Percentiles rank a stretch among this genome's conserved stretches.
These are phyloP conservation scores for Ceratina japonica DNA, from an alignment of 1,140 invertebrate genomes.

Conservation along the genomic window DNA sequence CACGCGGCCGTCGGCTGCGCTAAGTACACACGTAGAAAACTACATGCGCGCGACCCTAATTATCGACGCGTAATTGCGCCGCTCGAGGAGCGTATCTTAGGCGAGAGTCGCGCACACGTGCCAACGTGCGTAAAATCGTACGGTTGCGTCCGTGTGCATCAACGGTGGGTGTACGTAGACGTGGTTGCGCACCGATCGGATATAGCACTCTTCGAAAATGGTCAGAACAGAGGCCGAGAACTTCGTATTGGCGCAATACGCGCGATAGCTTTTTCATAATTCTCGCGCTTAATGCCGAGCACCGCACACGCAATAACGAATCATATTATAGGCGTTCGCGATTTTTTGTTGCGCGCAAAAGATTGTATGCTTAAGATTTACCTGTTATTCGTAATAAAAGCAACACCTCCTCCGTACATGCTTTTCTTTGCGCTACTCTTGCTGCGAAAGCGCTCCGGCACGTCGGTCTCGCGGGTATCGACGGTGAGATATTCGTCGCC, in stretches of 20 bases:
- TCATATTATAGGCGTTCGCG: no score
- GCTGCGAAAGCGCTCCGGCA: no score
- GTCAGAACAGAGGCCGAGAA: neutral
- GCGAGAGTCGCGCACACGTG: neutral
- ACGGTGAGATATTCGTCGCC: neutral
- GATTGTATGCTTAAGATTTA: no score
- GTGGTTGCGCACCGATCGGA: neutral
- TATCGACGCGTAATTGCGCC: slow-evolving; percentile 1
- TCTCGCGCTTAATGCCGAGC: no score
- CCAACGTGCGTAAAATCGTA: neutral
- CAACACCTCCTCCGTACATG: no score
- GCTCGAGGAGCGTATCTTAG: neutral
- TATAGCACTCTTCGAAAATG: neutral
- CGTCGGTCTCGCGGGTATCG: no score
- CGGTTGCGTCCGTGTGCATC: neutral
- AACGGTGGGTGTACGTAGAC: neutral
- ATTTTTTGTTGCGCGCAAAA: no score
- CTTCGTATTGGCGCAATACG: neutral
- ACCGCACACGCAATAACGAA: neutral
- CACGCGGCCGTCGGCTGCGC: slow-evolving; percentile 1
- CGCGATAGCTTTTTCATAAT: neutral
- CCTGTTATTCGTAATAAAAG: no score
- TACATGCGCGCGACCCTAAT: slow-evolving; percentile 18
- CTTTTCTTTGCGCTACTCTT: no score
- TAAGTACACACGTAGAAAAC: slow-evolving; percentile 22